Evolutionary conservation across 2,888 invertebrate species (phyloP).

Genomic region (Papilio gigon): DNA sequence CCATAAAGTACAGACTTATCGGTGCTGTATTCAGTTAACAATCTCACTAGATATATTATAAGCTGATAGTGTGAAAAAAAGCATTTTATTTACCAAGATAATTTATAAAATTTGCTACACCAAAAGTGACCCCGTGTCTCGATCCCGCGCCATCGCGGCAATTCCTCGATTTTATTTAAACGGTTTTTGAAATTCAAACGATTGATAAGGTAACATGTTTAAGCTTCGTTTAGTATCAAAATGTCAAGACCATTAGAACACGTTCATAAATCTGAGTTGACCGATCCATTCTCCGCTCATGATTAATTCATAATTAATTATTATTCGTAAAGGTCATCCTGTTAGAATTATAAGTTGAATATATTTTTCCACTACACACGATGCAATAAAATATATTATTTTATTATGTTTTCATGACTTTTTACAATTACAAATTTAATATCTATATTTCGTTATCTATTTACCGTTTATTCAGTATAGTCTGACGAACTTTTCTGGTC

Average conservation of each 20-base stretch:
- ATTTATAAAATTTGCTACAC: too few relatives aligned
- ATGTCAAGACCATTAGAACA: constrained; percentile 47
- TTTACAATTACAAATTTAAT: neutral
- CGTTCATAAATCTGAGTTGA: constrained; percentile 37
- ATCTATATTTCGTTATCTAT: neutral
- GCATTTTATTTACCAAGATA: neutral
- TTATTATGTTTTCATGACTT: too few relatives aligned
- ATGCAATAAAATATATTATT: neutral
- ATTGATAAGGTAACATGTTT: constrained; percentile 14
- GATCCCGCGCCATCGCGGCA: too few relatives aligned
- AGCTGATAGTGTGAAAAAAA: neutral
- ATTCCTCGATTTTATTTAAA: neutral
- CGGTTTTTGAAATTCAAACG: neutral
- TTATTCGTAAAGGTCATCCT: constrained; percentile 42
- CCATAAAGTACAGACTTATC: neutral
- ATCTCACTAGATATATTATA: neutral
- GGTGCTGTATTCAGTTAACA: too few relatives aligned
- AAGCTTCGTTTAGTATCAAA: constrained; percentile 37
- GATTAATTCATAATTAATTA: constrained; percentile 43
- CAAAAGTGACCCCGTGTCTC: too few relatives aligned
- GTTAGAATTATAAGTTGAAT: constrained; percentile 1
- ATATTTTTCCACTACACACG: neutral
- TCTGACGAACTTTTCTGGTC: neutral
- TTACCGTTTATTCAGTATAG: neutral
- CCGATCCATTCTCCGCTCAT: constrained; percentile 38